Conservation (phyloP, 2,113 vertebrate genomes). For the Myxocyprinus asiaticus region DNA sequence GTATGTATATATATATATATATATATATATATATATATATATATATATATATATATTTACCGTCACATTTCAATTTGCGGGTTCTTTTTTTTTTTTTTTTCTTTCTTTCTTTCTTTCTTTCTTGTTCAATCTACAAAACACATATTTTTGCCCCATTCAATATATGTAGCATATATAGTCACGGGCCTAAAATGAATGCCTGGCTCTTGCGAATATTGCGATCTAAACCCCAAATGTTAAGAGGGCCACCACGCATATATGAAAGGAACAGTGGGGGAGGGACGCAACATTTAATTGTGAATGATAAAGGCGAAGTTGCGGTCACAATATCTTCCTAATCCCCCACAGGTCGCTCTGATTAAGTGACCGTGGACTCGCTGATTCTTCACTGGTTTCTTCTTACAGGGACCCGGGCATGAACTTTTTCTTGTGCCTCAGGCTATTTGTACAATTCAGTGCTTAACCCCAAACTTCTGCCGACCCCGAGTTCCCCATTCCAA, state of each 20-base stretch:
- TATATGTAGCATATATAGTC: too few relatives aligned
- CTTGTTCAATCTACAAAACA: too few relatives aligned
- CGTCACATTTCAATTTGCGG: too few relatives aligned
- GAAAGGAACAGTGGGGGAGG: background rate
- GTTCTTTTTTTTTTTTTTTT: too few relatives aligned
- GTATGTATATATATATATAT: too few relatives aligned
- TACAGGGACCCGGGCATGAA: constrained; percentile 85
- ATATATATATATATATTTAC: too few relatives aligned
- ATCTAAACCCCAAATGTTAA: too few relatives aligned
- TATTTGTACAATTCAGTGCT: constrained; percentile 77
- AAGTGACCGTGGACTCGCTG: constrained; percentile 72
- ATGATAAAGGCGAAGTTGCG: constrained; percentile 68
- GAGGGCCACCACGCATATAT: background rate
- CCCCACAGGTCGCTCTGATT: constrained; percentile 72
- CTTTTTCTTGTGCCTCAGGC: constrained; percentile 78
- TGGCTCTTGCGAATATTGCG: too few relatives aligned
- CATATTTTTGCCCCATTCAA: too few relatives aligned
- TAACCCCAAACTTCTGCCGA: constrained; percentile 71
- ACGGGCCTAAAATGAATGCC: too few relatives aligned
- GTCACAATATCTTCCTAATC: constrained; percentile 68
- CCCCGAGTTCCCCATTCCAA: constrained; percentile 57
- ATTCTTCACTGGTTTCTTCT: constrained; percentile 69
- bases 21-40: too few relatives aligned
- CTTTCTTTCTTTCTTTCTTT: too few relatives aligned
- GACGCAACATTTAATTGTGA: constrained; percentile 60